Percentiles rank a stretch among this genome's conserved stretches.
phyloP scores from a whole-genome alignment of 2,888 invertebrate genomes.

The Dendrolimus pini region DNA sequence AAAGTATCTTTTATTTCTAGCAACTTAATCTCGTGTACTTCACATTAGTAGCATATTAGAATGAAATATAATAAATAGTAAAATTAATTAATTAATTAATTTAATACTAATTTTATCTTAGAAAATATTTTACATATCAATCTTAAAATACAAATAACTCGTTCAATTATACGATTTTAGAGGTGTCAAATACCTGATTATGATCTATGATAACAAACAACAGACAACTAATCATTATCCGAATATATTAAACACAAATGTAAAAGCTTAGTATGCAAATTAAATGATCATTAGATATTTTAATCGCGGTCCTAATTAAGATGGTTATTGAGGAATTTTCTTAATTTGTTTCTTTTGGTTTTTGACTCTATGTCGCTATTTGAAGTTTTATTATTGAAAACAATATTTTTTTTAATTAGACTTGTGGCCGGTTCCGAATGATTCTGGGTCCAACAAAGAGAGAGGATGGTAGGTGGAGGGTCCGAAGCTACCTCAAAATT shows the following conservation, averaged over 20 bases:
- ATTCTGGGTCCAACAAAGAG: too few species aligned
- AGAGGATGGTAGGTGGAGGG: too few species aligned
- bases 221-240: background rate
- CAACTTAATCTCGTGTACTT: too few species aligned
- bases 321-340: background rate
- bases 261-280: background rate
- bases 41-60: too few species aligned
- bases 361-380: background rate
- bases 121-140: background rate
- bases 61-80: too few species aligned
- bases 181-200: background rate
- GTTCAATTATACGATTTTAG: background rate
- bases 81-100: too few species aligned
- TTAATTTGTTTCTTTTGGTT: background rate
- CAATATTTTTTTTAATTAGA: too few species aligned
- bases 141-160: background rate
- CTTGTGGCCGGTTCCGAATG: too few species aligned
- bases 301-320: background rate
- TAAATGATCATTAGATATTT: background rate
- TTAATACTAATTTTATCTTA: too few species aligned
- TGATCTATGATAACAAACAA: background rate
- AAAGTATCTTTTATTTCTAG: too few species aligned
- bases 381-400: too few species aligned
- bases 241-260: background rate
- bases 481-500: too few species aligned